These are phyloP conservation scores for Rousettus madagascariensis DNA, from an alignment of 2,797 vertebrate species.

Conservation along the genomic window DNA sequence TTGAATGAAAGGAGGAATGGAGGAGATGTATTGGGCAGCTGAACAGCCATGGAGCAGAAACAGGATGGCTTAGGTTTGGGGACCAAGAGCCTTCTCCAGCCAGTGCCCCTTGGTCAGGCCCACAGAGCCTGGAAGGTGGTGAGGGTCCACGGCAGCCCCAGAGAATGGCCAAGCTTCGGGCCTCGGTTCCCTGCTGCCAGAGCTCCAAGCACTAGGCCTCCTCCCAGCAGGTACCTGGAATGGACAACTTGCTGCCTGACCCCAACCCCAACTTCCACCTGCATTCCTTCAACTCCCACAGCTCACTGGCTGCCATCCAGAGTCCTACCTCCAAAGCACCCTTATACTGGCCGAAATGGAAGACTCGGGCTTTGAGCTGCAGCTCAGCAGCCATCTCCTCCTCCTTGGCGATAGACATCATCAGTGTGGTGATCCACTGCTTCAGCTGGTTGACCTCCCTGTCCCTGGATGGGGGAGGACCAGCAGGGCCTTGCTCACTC, in stretches of 20 bases:
- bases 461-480: conserved; percentile 83
- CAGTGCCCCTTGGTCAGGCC: neutral
- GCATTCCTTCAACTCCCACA: rapidly evolving
- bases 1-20: neutral
- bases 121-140: neutral
- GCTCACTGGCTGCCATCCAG: rapidly evolving
- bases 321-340: conserved; percentile 88
- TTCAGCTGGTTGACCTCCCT: conserved; percentile 86
- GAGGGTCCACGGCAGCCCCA: neutral
- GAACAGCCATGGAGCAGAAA: neutral
- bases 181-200: neutral
- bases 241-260: too few species aligned
- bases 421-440: conserved; percentile 84
- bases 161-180: rapidly evolving
- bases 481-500: neutral
- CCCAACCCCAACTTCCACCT: neutral
- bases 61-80: neutral
- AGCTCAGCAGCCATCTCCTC: conserved; percentile 85
- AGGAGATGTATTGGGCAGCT: neutral
- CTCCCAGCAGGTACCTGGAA: neutral
- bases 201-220: neutral
- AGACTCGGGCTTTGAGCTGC: conserved; percentile 87
- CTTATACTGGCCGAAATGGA: conserved; percentile 85
- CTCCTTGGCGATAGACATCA: conserved; percentile 84
- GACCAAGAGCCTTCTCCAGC: neutral